phyloP scores from a whole-genome alignment of 2,113 vertebrate species.

The Neomonachus schauinslandi region DNA sequence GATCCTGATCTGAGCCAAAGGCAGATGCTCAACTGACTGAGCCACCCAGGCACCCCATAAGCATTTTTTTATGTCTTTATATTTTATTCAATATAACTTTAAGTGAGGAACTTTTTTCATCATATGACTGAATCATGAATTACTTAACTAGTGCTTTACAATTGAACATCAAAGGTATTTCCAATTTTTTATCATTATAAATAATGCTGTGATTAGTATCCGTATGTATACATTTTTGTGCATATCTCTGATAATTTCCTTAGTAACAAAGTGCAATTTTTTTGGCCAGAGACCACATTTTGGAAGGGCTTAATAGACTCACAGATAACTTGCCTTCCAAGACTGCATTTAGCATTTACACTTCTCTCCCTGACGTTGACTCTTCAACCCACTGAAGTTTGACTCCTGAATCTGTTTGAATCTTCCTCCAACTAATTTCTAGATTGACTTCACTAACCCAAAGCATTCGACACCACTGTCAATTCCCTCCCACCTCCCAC shows the following conservation, averaged over 20 bases:
- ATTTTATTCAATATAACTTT: conserved; percentile 16
- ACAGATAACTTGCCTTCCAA: background rate
- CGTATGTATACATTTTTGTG: background rate
- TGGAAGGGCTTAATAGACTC: background rate
- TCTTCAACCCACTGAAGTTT: background rate
- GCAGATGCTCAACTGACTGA: too few relatives aligned
- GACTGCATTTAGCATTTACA: background rate
- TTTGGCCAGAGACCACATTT: background rate
- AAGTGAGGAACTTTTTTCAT: background rate
- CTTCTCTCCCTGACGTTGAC: background rate
- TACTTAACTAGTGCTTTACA: background rate
- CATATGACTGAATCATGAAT: background rate
- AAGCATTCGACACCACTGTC: background rate
- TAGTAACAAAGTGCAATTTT: conserved; percentile 8
- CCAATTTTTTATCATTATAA: background rate
- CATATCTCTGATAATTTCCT: background rate
- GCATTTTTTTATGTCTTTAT: background rate
- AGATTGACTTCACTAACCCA: background rate
- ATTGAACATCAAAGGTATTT: background rate
- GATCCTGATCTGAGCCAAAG: too few relatives aligned
- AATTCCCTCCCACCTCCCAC: background rate
- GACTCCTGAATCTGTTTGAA: background rate
- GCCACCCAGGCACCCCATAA: too few relatives aligned
- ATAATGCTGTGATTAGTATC: background rate
- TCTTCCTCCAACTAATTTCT: background rate